Evolutionary conservation across 2,797 vertebrate species (phyloP), one percentile per base, ranked within the genome.

Genomic region (Lemur catta): DNA sequence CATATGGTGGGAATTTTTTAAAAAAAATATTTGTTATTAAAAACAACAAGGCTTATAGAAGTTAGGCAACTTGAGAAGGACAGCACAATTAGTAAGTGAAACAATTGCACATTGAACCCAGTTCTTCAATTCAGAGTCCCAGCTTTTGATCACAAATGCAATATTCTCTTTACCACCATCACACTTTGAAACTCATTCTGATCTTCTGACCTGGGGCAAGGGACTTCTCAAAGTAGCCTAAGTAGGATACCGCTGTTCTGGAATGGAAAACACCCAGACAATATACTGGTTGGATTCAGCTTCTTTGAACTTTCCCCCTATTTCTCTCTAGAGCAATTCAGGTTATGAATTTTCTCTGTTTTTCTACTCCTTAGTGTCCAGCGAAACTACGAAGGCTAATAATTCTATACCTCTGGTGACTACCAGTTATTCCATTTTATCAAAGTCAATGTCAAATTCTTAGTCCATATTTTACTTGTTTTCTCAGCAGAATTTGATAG

Each of bases 211-310:
- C 5, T 18, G 35, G n/a, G 11, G 35, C 12, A 7, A 71, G 12
- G 1, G 10, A 5, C n/a, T n/a, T 30, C 22, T 57, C 11, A 4
- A 1, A 2, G 18, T 2, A 55, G 12, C 6, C 4, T 59, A 26
- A 41, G 9, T 33, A 50, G 67, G 30, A 26, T 13, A 4, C 3
- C 35, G 4, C 10, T 69, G 1, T 72, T 67, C 72, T 43, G 20
- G 46, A 20, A 43, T 18, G 38, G 28, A 55, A 46, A 74, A 72
- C 8, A 26, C 26, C 12, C 10, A 33, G 4, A 14, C 1, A 26
- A 1, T 41, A 11, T 1, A 22, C 13, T 28, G 69, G 50, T 41
- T n/a, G 11, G 6, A 22, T 30, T 11, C 38, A 67, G 41, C 14
- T 75, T 38, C 20, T 28, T 52, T 69, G 41, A 59, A 59, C 22